Conservation (phyloP, 2,113 vertebrate species). For the Pedetes capensis region DNA sequence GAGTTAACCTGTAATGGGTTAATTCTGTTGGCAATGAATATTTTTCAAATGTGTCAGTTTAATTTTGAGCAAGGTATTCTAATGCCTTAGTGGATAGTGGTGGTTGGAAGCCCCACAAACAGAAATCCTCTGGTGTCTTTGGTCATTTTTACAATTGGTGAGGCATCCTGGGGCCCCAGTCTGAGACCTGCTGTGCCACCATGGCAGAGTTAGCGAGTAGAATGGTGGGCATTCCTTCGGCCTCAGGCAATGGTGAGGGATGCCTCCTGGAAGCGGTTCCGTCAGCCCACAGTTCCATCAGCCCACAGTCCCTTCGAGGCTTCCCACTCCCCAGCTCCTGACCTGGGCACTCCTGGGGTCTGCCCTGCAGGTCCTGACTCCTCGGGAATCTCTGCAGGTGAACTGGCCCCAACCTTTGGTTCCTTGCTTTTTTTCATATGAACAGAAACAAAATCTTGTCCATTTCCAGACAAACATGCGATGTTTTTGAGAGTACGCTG, state of each 20-base stretch:
- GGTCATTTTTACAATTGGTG: accelerated
- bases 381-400: accelerated
- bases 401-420: not conserved
- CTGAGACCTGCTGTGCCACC: not conserved
- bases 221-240: no score
- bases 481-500: accelerated
- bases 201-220: no score
- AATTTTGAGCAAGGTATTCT: not conserved
- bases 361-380: accelerated
- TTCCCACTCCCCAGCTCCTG: no score
- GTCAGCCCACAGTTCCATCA: no score
- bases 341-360: not conserved
- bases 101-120: not conserved
- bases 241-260: no score
- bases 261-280: no score
- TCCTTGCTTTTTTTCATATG: not conserved
- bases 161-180: not conserved
- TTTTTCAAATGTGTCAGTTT: not conserved
- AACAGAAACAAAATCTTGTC: not conserved
- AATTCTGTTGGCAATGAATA: not conserved
- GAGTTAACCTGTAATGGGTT: not conserved
- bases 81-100: not conserved
- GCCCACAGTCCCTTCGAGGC: no score
- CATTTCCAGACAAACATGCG: not conserved
- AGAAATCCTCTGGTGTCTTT: not conserved